Percentiles rank a stretch among this genome's conserved stretches.
These are phyloP conservation scores for Trissonchulus latispiculum DNA, from an alignment of 2,888 invertebrate species.

Conservation along the genomic window DNA sequence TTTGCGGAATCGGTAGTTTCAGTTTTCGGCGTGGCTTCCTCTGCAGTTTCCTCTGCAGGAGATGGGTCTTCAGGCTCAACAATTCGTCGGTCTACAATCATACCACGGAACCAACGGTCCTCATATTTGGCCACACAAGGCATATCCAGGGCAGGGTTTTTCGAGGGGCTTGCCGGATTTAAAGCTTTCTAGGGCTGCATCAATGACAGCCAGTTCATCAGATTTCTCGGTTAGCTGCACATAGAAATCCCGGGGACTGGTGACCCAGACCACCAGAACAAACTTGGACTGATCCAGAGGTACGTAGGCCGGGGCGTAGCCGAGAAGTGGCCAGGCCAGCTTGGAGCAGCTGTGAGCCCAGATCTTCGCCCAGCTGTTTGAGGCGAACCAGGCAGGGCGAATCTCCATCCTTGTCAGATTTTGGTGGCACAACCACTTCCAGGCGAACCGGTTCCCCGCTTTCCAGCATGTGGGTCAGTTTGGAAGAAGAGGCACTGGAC, in stretches of 20 bases:
- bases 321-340: constrained; percentile 7
- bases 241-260: neutral
- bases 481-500: neutral
- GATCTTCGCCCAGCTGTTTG: constrained; percentile 2
- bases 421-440: neutral
- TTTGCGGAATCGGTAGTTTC: too few relatives aligned
- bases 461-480: neutral
- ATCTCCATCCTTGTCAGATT: too few relatives aligned
- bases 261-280: neutral
- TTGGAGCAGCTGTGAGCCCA: neutral
- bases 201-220: neutral
- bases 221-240: neutral
- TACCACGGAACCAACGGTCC: neutral
- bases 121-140: constrained; percentile 5
- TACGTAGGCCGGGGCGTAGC: neutral
- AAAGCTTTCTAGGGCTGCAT: neutral
- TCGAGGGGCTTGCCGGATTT: neutral
- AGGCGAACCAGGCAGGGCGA: neutral
- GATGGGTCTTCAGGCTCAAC: too few relatives aligned
- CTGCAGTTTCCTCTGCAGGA: too few relatives aligned
- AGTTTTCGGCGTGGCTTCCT: too few relatives aligned
- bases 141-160: neutral
- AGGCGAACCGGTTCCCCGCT: neutral
- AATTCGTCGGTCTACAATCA: neutral
- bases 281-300: neutral